Base-by-base conservation (phyloP, 2,797 vertebrate genomes). In the Melanogrammus aeglefinus region DNA sequence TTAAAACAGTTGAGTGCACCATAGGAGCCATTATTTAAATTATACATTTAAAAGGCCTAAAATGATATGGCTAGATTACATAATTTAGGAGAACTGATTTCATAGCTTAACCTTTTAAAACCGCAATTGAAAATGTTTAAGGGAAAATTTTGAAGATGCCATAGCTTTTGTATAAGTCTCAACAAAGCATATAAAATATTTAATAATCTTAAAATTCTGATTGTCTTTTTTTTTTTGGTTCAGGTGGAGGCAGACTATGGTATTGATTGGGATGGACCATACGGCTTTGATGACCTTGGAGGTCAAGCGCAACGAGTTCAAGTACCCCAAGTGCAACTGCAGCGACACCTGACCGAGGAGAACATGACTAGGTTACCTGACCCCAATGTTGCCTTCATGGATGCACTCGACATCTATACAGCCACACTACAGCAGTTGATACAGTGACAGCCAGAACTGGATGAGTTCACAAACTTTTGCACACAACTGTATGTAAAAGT, bases 361-460 rank as follows among this genome's bases (percentile, higher is more conserved):
- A 21, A 39, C 33, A 73, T 7, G n/a, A 29, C 27, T 31, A 12
- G 70, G 10, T 72, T 72, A 5, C 70, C 70, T 72, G 70, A 72
- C 70, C 70, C 70, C 70, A 72, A 72, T 72, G 70, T 72, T 31
- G 10, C 70, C 70, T 72, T 72, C 70, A 9, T 31, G 27, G 70
- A 72, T 12, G 27, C 70, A 72, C 70, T 72, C 3, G 70, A 72
- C 70, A 72, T 72, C 70, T 72, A 72, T 13, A 72, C n/a, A 31
- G 31, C 70, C 24, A 72, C 70, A 72, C 24, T 27, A 31, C 70
- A 72, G 70, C 24, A 72, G 70, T 72, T 72, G 27, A 72, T 27
- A 12, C 70, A 33, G 70, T 72, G 70, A 72, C 12, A 47, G 1
- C 41, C 41, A 47, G 41, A 13, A 47, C 41, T 47, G 39, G 33